These are phyloP conservation scores for Spodoptera litura DNA, from an alignment of 1,140 invertebrate species.

Conservation along the genomic window DNA sequence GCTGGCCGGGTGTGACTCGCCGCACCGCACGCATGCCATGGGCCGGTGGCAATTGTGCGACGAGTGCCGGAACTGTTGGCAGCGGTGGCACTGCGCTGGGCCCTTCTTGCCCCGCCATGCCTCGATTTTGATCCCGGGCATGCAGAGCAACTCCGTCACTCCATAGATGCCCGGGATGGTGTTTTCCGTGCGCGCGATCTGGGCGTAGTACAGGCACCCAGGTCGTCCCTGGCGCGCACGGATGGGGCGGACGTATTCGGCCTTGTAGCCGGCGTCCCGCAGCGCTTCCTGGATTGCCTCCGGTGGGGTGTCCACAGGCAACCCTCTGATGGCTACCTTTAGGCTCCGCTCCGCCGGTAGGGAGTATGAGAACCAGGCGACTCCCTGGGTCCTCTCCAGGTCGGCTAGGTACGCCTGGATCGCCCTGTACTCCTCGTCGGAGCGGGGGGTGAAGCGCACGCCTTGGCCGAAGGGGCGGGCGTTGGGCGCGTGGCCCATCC, in stretches of 20 bases:
- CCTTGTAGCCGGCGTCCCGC: neutral
- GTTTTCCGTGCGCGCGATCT: neutral
- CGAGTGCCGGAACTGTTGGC: constrained; percentile 30
- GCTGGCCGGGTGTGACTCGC: neutral
- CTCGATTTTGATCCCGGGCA: constrained; percentile 29
- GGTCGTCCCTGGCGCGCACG: neutral
- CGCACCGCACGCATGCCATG: no score
- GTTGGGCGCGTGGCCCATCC: neutral
- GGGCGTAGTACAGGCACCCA: neutral
- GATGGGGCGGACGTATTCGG: neutral
- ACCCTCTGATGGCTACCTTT: neutral
- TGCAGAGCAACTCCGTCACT: constrained; percentile 15
- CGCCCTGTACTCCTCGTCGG: neutral
- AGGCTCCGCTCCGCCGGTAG: neutral
- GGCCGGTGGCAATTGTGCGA: neutral
- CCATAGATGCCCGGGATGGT: neutral
- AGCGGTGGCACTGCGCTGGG: constrained; percentile 35
- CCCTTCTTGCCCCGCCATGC: constrained; percentile 21
- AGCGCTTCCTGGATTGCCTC: neutral
- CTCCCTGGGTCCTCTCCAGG: neutral
- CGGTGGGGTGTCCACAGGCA: neutral
- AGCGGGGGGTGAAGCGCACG: neutral
- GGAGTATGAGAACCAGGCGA: neutral
- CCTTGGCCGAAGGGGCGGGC: neutral
- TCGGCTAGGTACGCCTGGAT: neutral